Base-by-base conservation (phyloP, 2,797 vertebrate genomes). In the Phataginus tetradactyla region DNA sequence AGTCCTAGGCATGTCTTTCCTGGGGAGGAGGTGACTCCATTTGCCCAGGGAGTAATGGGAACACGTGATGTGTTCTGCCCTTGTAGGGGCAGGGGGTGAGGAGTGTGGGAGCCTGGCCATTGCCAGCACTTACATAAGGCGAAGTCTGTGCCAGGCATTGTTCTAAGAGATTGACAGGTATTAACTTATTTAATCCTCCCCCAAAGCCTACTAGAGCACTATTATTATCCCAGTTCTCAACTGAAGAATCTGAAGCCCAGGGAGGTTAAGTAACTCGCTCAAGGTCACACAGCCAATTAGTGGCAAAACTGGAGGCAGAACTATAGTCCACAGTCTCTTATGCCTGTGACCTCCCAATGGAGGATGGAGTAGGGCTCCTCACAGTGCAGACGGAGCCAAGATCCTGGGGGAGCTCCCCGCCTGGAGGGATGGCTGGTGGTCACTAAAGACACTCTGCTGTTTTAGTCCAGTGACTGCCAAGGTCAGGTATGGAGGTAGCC, bases 321-420 rank as follows among this genome's bases (percentile, higher is more conserved):
- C 18, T 39, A 17, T n/a, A 53, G 74, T 37, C 49, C 17, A 15
- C 2, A 2, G 5, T 57, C 4, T 21, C 12, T 37, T 37, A 39
- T 0, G 4, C 7, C 1, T 29, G 12, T 39, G 32, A 12, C n/a
- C 57, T 84, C 49, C 57, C 42, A 3, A 7, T 0, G 4, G 68
- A 74, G 37, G 51, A 5, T 5, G 32, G 66, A 57, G 27, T 55
- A 5, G 2, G 23, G 14, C 12, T 45, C 53, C 42, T 27, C 9
- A 3, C 7, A 5, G 13, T 2, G 1, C 57, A 27, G 37, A 32
- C 34, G 45, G 20, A 49, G 4, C 21, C 51, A 59, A 90, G 37
- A 37, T 5, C 10, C 13, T 11, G 1, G 9, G 20, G 74, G 20
- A 39, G 11, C 72, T 39, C 85, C 45, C 3, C 29, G 68, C 25